Evolutionary conservation across 2,797 vertebrate genomes (phyloP).

Genomic region (Gorsachius magnificus): DNA sequence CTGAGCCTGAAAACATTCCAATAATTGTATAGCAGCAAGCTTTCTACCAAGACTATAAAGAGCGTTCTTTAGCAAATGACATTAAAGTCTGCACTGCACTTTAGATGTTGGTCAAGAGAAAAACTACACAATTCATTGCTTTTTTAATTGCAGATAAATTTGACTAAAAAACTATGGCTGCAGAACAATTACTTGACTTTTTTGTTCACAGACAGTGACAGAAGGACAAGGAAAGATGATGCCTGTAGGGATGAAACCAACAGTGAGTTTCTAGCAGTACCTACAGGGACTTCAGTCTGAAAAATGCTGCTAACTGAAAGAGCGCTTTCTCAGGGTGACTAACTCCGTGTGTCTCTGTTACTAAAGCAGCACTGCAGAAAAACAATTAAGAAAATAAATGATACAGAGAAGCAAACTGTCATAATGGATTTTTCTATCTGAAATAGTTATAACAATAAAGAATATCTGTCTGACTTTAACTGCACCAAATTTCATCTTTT

Average conservation of each 20-base stretch:
- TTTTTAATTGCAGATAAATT: background rate
- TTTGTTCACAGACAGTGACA: background rate
- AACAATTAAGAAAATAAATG: conserved; percentile 18
- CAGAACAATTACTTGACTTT: background rate
- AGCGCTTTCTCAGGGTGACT: background rate
- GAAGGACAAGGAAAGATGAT: background rate
- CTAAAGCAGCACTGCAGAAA: background rate
- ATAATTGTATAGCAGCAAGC: background rate
- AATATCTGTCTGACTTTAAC: background rate
- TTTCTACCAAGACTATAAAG: background rate
- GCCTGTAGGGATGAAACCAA: background rate
- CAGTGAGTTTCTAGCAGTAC: background rate
- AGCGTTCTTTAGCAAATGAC: background rate
- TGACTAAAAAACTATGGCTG: background rate
- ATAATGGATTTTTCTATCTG: background rate
- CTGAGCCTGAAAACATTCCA: background rate
- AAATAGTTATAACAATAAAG: background rate
- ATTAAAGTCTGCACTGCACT: background rate
- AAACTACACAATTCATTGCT: background rate
- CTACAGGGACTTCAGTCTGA: background rate
- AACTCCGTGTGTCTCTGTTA: background rate
- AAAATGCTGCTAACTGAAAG: background rate
- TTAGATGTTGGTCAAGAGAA: background rate
- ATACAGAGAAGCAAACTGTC: background rate
- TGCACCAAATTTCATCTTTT: background rate